Conservation (phyloP, 2,888 invertebrate species). For the Pachliopta kotzebuea region DNA sequence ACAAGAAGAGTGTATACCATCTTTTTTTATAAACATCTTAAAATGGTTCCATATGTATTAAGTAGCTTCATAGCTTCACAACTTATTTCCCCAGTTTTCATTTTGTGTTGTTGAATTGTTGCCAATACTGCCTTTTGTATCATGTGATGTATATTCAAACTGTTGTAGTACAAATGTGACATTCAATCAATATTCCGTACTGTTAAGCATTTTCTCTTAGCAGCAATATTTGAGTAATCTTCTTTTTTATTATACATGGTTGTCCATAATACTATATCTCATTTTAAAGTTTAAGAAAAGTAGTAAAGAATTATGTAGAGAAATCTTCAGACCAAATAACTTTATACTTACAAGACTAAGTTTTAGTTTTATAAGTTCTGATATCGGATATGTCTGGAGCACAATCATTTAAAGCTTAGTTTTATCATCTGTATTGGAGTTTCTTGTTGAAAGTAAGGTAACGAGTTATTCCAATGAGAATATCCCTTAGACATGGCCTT, state of each 20-base stretch:
- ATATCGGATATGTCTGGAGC: neutral
- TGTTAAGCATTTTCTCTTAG: neutral
- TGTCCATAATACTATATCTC: too few species aligned
- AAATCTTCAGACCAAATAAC: too few species aligned
- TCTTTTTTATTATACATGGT: neutral
- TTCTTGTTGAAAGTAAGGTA: too few species aligned
- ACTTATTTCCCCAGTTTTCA: neutral
- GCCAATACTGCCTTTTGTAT: neutral
- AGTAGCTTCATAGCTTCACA: too few species aligned
- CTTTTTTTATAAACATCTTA: too few species aligned
- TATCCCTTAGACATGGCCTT: too few species aligned
- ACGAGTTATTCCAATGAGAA: too few species aligned
- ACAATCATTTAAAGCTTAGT: neutral
- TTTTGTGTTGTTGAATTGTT: neutral
- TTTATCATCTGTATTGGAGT: neutral
- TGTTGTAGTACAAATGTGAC: neutral
- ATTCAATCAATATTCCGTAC: neutral
- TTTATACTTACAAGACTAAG: too few species aligned
- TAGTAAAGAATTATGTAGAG: too few species aligned
- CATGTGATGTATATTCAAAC: neutral
- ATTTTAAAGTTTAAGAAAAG: too few species aligned
- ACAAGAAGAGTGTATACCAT: neutral
- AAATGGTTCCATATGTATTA: too few species aligned
- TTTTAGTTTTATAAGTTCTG: neutral
- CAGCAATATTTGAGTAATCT: neutral